A percentile compares a stretch with the other conserved stretches of the same genome.
These are phyloP conservation scores for Cygnus atratus DNA, from an alignment of 2,113 vertebrate species.

Conservation along the genomic window DNA sequence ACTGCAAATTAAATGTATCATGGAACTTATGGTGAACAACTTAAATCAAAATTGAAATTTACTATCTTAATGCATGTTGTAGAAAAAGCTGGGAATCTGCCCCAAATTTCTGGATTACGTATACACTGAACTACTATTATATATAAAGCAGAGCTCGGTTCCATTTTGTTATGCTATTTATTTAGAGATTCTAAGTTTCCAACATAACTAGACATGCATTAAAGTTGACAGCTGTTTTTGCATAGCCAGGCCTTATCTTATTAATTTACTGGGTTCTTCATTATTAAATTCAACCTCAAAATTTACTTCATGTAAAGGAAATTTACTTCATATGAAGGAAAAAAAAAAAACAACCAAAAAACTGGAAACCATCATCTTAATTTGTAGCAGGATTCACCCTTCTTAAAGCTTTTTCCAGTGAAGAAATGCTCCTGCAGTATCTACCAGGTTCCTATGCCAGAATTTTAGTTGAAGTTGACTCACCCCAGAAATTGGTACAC, in stretches of 20 bases:
- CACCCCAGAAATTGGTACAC: constrained; percentile 96
- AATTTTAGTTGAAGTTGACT: constrained; percentile 48
- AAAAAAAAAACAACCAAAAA: neutral
- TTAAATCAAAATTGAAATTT: neutral
- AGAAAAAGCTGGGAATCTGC: neutral
- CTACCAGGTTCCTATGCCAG: neutral
- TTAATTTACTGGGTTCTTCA: neutral
- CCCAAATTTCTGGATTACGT: neutral
- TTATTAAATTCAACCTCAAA: neutral
- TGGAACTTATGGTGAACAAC: neutral
- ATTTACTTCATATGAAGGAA: neutral
- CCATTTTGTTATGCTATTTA: neutral
- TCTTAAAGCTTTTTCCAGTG: neutral
- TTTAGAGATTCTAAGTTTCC: neutral
- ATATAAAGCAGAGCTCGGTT: neutral
- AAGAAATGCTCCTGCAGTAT: neutral
- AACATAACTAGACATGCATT: neutral
- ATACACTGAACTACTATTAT: neutral
- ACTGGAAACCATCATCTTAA: neutral
- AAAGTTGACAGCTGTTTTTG: neutral
- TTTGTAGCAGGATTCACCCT: neutral
- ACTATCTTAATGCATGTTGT: neutral
- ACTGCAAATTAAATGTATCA: neutral
- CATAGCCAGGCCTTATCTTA: neutral
- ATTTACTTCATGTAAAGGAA: neutral